These are phyloP conservation scores for Chymomyza caudatula DNA, from an alignment of 2,888 invertebrate genomes.

Conservation along the genomic window DNA sequence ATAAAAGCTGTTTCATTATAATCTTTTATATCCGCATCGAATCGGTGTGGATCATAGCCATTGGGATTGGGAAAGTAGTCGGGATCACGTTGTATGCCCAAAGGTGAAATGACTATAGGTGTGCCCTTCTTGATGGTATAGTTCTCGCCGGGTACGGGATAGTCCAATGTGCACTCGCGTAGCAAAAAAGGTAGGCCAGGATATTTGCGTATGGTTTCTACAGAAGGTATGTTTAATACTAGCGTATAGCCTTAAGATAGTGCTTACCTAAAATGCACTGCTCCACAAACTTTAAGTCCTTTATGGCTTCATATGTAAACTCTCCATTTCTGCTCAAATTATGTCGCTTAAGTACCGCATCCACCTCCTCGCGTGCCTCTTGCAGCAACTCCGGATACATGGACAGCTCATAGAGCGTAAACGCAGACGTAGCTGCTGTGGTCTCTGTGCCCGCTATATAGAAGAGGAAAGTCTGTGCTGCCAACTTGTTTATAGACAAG, in stretches of 20 bases:
- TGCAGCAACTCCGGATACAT: conserved; percentile 73
- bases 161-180: conserved; percentile 69
- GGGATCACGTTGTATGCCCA: conserved; percentile 73
- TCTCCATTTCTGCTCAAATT: conserved; percentile 39
- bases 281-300: conserved; percentile 77
- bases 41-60: conserved; percentile 75
- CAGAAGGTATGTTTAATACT: too few relatives aligned
- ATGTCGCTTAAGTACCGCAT: conserved; percentile 59
- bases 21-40: conserved; percentile 47
- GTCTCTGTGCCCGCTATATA: conserved; percentile 78
- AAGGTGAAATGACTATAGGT: conserved; percentile 61
- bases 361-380: conserved; percentile 71
- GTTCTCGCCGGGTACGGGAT: conserved; percentile 55
- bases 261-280: conserved; percentile 63
- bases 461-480: conserved; percentile 75
- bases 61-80: conserved; percentile 73
- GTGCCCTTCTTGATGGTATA: conserved; percentile 66
- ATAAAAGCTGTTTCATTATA: conserved; percentile 61
- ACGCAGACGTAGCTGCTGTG: conserved; percentile 74
- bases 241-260: too few relatives aligned
- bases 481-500: conserved; percentile 63
- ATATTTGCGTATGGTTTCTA: conserved; percentile 72
- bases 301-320: conserved; percentile 72
- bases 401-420: conserved; percentile 74
- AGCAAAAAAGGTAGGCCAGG: conserved; percentile 74